Conservation (phyloP, 2,888 invertebrate genomes). For the Cataglyphis rosenhaueri region DNA sequence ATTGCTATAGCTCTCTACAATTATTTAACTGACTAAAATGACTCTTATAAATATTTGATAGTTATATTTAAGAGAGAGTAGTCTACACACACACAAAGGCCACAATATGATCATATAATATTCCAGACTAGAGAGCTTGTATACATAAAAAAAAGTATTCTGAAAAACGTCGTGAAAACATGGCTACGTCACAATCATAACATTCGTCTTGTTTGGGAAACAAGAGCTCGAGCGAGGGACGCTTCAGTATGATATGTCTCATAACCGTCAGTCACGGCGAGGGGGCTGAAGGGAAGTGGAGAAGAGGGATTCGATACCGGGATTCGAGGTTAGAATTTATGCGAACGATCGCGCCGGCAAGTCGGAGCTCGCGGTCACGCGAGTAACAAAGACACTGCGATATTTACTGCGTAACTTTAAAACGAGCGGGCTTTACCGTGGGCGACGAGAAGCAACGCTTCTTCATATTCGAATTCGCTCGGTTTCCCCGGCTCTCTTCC, state of each 20-base stretch:
- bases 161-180: neutral
- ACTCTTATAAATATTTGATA: neutral
- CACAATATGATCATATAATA: neutral
- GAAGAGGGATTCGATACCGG: neutral
- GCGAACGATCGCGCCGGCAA: slow-evolving; percentile 13
- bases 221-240: neutral
- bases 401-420: neutral
- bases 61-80: neutral
- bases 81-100: neutral
- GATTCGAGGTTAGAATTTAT: slow-evolving; percentile 49
- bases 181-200: neutral
- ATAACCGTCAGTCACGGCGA: neutral
- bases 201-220: neutral
- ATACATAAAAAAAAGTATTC: neutral
- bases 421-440: slow-evolving; percentile 69
- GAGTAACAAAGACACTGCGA: neutral
- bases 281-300: neutral
- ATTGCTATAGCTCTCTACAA: neutral
- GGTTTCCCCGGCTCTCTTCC: slow-evolving; percentile 69
- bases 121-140: neutral
- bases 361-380: neutral
- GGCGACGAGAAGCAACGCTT: slow-evolving; percentile 74
- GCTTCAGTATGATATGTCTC: neutral
- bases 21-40: neutral
- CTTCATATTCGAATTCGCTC: slow-evolving; percentile 77